Evolutionary conservation across 2,888 invertebrate species (phyloP).

Genomic region (Oconnorella tubifera): DNA sequence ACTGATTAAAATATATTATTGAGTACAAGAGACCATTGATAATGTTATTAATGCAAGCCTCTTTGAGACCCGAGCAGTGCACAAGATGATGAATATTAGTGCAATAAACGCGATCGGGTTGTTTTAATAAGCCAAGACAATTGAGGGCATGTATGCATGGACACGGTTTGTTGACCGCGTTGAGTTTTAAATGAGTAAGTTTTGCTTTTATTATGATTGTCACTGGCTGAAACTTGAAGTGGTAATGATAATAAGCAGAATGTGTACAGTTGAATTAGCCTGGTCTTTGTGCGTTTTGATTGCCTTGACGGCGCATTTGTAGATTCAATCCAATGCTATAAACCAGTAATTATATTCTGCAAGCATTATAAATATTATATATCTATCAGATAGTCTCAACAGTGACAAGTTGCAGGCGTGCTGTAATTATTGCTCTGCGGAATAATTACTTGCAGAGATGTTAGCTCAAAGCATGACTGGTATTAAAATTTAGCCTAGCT

Average conservation of each 20-base stretch:
- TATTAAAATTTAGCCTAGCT: no score
- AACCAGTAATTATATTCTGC: constrained; percentile 5
- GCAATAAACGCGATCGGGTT: no score
- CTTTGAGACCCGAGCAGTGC: no score
- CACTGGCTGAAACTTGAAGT: neutral
- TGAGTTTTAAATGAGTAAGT: no score
- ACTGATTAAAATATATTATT: no score
- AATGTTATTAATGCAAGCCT: no score
- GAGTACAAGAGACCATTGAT: no score
- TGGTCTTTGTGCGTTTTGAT: constrained; percentile 2
- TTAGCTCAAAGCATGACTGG: no score
- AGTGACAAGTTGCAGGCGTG: neutral
- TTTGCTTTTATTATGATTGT: neutral
- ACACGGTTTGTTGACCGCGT: constrained; percentile 1
- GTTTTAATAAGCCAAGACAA: constrained; percentile 10
- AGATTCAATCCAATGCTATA: neutral
- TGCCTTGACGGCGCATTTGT: constrained; percentile 6
- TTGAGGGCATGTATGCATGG: neutral
- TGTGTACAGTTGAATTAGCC: constrained; percentile 2
- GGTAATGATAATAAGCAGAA: constrained; percentile 4
- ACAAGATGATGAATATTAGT: no score
- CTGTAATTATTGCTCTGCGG: no score
- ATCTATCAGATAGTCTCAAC: neutral
- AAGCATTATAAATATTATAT: neutral
- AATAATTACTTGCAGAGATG: no score